Evolutionary conservation across 2,113 vertebrate genomes (phyloP), one percentile per base, ranked within the genome.

Genomic region (Callionymus lyra): DNA sequence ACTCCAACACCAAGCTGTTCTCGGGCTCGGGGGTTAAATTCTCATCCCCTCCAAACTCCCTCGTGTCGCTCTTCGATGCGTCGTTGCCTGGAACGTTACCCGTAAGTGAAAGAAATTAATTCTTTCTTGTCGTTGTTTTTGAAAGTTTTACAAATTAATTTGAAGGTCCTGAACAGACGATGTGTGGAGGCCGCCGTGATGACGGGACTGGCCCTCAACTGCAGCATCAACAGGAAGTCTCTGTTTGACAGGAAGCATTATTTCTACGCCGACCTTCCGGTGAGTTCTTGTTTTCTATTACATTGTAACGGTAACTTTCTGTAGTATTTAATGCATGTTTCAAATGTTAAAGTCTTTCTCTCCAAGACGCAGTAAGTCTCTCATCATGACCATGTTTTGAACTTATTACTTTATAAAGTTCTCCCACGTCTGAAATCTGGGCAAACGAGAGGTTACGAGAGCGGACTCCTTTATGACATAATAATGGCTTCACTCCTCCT

Each of bases 161-260:
- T 40, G 16, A 65, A 99, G 95, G 92, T 92, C 50, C 84, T 99
- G 61, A 99, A 97, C 79, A 92, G 79, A 68, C 86, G 88, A 59
- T 99, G 95, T 38, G 92, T 98, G 1, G 92, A 98, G 81, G 95
- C 93, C 6, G 92, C 92, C 0, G 92, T 97, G 58, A 91, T 93
- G 88, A 97, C 95, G 15, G 89, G 85, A 51, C 78, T 98, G 70
- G 93, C 92, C 12, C 88, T 99, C 52, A 87, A 87, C 77, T 99
- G 95, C 72, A 81, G 59, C 56, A 90, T 99, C 69, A 97, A 98
- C 85, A 91, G 73, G 77, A 97, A 85, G 80, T 99, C 92, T 13
- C 74, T 91, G 44, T 99, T 99, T 80, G 94, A 99, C 88, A 88
- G 95, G 78, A 99, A 99, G 59, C 95, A 99, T 81, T 99, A 97